phyloP scores from a whole-genome alignment of 2,888 invertebrate species.

The Zele albiditarsus region DNA sequence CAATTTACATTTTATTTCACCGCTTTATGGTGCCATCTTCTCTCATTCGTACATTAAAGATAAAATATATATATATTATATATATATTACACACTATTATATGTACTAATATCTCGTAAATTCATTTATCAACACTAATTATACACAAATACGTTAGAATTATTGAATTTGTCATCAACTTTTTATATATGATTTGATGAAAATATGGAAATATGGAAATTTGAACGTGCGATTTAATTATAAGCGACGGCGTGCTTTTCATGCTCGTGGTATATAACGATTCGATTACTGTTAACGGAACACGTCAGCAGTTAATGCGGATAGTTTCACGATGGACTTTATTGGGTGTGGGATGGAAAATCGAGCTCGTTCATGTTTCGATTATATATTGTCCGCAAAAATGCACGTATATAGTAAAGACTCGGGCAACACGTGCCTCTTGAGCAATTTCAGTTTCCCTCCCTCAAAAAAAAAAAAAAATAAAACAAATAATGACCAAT shows the following conservation, averaged over 20 bases:
- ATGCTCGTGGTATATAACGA: conserved; percentile 25
- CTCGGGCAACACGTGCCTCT: no score
- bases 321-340: conserved; percentile 38
- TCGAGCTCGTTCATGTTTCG: conserved; percentile 8
- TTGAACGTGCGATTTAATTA: conserved; percentile 29
- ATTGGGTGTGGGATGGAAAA: conserved; percentile 21
- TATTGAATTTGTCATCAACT: background rate
- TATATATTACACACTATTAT: no score
- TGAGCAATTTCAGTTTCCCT: no score
- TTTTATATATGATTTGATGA: background rate
- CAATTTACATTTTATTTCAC: conserved; percentile 2
- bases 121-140: background rate
- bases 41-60: background rate
- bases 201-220: conserved; percentile 21
- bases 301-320: conserved; percentile 34
- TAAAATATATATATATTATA: no score
- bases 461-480: no score
- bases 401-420: background rate
- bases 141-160: background rate
- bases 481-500: no score
- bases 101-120: no score
- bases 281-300: conserved; percentile 40
- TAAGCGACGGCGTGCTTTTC: conserved; percentile 32
- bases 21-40: conserved; percentile 10
- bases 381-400: background rate